Conservation (phyloP, 2,888 invertebrate species). For the Cephonodes hylas region DNA sequence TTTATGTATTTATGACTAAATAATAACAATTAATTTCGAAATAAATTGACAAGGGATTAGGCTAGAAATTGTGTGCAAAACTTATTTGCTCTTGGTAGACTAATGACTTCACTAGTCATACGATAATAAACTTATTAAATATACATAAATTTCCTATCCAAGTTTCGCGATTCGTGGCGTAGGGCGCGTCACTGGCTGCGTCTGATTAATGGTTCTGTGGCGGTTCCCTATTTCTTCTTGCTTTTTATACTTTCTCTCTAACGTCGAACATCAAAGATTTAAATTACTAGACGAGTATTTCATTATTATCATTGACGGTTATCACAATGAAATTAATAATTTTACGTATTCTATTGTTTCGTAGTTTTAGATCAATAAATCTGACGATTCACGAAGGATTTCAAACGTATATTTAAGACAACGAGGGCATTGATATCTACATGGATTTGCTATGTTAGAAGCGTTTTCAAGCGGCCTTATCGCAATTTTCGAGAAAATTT, state of each 20-base stretch:
- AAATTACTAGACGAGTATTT: not conserved
- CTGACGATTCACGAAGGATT: too few species aligned
- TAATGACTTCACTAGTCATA: not conserved
- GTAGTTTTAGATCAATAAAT: too few species aligned
- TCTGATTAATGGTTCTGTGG: constrained; percentile 35
- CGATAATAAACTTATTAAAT: not conserved
- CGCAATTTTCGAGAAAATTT: too few species aligned
- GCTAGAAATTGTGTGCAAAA: too few species aligned
- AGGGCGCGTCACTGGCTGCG: constrained; percentile 23
- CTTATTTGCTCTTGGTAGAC: not conserved
- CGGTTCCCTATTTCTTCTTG: constrained; percentile 32
- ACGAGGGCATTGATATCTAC: too few species aligned
- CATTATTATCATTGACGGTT: too few species aligned
- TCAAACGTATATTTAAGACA: too few species aligned
- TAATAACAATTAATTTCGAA: too few species aligned
- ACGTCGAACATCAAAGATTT: constrained; percentile 9
- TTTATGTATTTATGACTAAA: too few species aligned
- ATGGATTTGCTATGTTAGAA: too few species aligned
- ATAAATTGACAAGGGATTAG: too few species aligned
- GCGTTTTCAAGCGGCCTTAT: not conserved
- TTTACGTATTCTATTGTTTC: not conserved
- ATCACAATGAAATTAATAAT: too few species aligned
- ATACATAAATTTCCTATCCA: not conserved
- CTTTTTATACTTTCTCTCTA: constrained; percentile 32
- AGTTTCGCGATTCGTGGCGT: not conserved